A percentile compares a stretch with the other conserved stretches of the same genome.
Conservation (phyloP, 1,140 invertebrate species). For the Hyles vespertilio region DNA sequence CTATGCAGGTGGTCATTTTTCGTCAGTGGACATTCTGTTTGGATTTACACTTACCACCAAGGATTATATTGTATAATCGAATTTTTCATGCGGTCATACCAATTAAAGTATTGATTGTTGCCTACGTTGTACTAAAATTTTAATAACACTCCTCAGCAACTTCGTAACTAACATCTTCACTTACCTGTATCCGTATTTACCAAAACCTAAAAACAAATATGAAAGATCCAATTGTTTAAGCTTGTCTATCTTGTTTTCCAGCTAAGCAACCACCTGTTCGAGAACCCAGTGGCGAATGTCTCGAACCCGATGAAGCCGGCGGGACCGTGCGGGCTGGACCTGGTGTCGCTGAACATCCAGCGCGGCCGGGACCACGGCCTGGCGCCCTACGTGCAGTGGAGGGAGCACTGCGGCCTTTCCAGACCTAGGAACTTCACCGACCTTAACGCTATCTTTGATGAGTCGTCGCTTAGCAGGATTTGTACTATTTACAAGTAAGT, state of each 20-base stretch:
- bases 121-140: too few species aligned
- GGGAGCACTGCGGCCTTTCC: conserved; percentile 84
- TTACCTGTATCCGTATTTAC: too few species aligned
- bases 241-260: conserved; percentile 47
- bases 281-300: conserved; percentile 61
- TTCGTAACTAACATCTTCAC: too few species aligned
- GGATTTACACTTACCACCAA: too few species aligned
- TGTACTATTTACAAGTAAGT: conserved; percentile 79
- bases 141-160: too few species aligned
- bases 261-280: conserved; percentile 86
- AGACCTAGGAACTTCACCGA: conserved; percentile 84
- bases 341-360: conserved; percentile 91
- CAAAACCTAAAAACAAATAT: too few species aligned
- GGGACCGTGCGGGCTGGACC: conserved; percentile 83
- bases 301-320: conserved; percentile 14
- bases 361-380: conserved; percentile 93
- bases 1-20: too few species aligned
- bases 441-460: conserved; percentile 80
- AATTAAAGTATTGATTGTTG: too few species aligned
- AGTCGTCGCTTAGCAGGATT: conserved; percentile 78
- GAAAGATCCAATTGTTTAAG: too few species aligned
- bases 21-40: too few species aligned
- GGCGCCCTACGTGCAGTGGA: conserved; percentile 85
- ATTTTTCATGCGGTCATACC: too few species aligned
- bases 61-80: too few species aligned